These are phyloP conservation scores for Drosophila monieri DNA, from an alignment of 2,888 invertebrate species.

Conservation along the genomic window DNA sequence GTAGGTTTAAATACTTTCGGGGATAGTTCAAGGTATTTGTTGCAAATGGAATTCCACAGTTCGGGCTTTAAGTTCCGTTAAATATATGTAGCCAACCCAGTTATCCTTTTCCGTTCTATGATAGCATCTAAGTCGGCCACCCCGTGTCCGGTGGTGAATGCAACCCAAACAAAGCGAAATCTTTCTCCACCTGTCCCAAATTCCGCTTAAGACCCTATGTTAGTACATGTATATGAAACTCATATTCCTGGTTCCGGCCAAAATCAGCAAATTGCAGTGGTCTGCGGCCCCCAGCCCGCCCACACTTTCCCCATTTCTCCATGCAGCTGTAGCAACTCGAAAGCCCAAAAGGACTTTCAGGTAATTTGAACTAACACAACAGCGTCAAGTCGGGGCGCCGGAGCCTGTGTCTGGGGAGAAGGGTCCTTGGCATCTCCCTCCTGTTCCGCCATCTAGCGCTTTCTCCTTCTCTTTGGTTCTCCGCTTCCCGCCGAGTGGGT, in stretches of 20 bases:
- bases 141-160: too few species aligned
- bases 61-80: too few species aligned
- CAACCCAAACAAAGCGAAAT: slow-evolving; percentile 28
- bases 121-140: background rate
- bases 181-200: slow-evolving; percentile 21
- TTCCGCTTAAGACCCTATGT: slow-evolving; percentile 26
- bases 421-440: slow-evolving; percentile 2
- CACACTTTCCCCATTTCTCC: slow-evolving; percentile 1
- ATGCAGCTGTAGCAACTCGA: slow-evolving; percentile 32
- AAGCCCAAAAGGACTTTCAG: slow-evolving; percentile 63
- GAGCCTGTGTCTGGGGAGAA: slow-evolving; percentile 34
- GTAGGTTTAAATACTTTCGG: background rate
- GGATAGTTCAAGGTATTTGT: background rate
- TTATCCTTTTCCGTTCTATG: background rate
- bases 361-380: slow-evolving; percentile 68
- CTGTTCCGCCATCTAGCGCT: background rate
- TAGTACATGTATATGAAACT: slow-evolving; percentile 20
- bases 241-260: slow-evolving; percentile 29
- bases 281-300: slow-evolving; percentile 3
- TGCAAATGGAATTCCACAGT: too few species aligned
- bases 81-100: too few species aligned
- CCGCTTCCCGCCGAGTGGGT: slow-evolving; percentile 45
- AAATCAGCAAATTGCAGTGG: slow-evolving; percentile 46
- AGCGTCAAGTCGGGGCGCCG: slow-evolving; percentile 1
- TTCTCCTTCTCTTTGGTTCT: background rate